Evolutionary conservation across 2,797 vertebrate genomes (phyloP), one percentile per base, ranked within the genome.

Genomic region (Danio albolineatus): DNA sequence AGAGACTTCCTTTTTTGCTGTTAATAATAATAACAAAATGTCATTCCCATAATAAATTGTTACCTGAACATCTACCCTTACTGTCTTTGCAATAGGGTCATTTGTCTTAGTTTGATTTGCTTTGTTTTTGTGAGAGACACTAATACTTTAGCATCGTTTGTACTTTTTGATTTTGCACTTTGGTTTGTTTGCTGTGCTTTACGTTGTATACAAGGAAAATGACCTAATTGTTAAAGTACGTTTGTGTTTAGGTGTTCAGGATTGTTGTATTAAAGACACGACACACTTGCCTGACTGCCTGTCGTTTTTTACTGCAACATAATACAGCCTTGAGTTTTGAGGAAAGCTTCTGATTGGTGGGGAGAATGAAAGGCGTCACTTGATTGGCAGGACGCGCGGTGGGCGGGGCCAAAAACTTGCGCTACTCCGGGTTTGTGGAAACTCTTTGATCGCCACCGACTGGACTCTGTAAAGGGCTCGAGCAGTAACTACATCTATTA

Each of bases 311-410:
- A 4, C 12, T 70, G 16, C 9, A 41, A 5, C 17, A 53, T 16
- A 17, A 53, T 10, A 10, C n/a, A 13, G n/a, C n/a, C 4, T 43
- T 17, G 49, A 21, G 60, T 16, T 53, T 2, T 38, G 21, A 2
- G 6, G 6, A 16, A n/a, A 8, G 17, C 6, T 10, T 16, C 46
- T 19, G 60, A 71, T 53, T 71, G 76, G 66, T 53, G n/a, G 19
- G 21, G 28, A 44, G 38, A 17, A 6, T 7, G 16, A 13, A 57
- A 92, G 91, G 91, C 91, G 76, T 94, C 89, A 91, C 67, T 53
- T 84, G 90, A 92, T 85, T 89, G 93, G 90, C 91, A 88, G 90
- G 53, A 84, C 85, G n/a, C 49, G 53, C 70, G 65, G 77, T 19
- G 62, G 86, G 67, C 81, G 75, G 28, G 70, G 19, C 62, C 64